Conservation (phyloP, 1,140 invertebrate species). For the Aphis craccivora region DNA sequence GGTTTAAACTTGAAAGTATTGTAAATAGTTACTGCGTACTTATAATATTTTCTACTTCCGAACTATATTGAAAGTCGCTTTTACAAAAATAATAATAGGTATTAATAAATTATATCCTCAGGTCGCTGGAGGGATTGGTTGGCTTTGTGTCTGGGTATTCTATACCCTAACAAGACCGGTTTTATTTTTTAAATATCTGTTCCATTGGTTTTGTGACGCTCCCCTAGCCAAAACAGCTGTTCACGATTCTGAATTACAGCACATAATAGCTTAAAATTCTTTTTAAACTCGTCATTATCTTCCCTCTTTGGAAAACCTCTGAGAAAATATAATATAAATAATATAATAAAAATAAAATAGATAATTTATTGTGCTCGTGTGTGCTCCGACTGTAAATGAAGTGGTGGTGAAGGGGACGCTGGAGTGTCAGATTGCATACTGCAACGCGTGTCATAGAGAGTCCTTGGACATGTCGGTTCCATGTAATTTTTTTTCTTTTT, state of each 20-base stretch:
- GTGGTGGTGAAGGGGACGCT: conserved; percentile 11
- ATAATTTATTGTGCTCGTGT: not conserved
- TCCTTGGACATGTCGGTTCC: conserved; percentile 51
- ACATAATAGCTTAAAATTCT: conserved; percentile 20
- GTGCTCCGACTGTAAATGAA: not conserved
- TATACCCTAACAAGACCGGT: conserved; percentile 43
- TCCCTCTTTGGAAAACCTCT: not conserved
- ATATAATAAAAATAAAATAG: not conserved
- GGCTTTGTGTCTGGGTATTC: conserved; percentile 51
- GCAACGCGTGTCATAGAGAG: conserved; percentile 6
- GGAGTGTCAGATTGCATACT: not conserved
- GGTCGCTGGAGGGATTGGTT: not conserved
- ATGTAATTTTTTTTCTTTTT: conserved; percentile 31
- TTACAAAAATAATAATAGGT: conserved; percentile 5
- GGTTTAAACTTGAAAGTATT: not conserved
- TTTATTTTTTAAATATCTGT: conserved; percentile 31
- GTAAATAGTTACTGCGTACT: not conserved
- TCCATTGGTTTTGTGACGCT: not conserved
- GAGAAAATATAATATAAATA: not conserved
- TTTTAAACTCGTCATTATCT: not conserved
- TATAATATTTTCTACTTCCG: not conserved
- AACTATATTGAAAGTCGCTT: not conserved
- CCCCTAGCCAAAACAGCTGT: conserved; percentile 48
- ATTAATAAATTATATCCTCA: conserved; percentile 19
- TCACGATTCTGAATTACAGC: not conserved